Conservation (phyloP, 2,888 invertebrate genomes). For the Tetranychus truncatus region DNA sequence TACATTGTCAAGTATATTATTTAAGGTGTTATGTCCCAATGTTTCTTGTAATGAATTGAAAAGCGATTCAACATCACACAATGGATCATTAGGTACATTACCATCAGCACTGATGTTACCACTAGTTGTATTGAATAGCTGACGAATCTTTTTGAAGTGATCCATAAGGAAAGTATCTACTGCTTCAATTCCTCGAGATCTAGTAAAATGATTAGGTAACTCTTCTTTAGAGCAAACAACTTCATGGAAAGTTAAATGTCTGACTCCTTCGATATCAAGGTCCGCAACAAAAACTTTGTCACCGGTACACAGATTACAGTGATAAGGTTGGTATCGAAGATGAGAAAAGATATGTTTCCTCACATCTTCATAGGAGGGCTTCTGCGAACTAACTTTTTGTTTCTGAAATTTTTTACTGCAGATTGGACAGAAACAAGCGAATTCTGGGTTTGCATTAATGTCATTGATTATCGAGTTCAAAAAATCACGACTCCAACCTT, state of each 20-base stretch:
- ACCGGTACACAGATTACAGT: neutral
- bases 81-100: neutral
- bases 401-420: neutral
- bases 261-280: neutral
- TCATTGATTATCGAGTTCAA: neutral
- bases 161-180: neutral
- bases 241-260: neutral
- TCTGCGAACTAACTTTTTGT: neutral
- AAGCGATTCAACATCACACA: neutral
- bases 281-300: neutral
- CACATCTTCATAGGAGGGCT: neutral
- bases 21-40: neutral
- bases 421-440: neutral
- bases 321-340: neutral
- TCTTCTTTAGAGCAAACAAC: neutral
- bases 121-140: neutral
- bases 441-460: neutral
- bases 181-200: neutral
- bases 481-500: neutral
- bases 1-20: neutral
- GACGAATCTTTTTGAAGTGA: neutral
- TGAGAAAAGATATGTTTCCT: neutral
- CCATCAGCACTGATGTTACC: neutral
- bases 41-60: neutral
- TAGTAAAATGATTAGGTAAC: neutral